Base-by-base conservation (phyloP, 2,113 vertebrate genomes). In the Lampris megalopsis region DNA sequence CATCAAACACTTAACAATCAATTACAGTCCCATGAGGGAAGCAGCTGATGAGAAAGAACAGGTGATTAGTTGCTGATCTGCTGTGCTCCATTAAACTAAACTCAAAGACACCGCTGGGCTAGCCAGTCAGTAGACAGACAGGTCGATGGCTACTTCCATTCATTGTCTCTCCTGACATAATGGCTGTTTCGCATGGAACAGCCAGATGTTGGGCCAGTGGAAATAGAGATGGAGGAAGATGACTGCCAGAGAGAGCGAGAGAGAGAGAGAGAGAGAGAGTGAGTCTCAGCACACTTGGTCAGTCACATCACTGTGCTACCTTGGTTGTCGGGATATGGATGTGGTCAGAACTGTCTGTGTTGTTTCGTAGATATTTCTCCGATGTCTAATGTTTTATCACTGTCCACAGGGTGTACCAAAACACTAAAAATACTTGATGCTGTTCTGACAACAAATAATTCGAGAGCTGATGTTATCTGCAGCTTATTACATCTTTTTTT, bases 1-100 rank as follows among this genome's bases (percentile, higher is more conserved):
- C 78, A 85, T 92, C 88, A 92, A 86, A 91, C 88, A 86, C 80
- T 91, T 91, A 91, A 87, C 82, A 92, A 92, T 91, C 88, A 91
- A 89, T 92, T 87, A 84, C 73, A 24, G 80, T 88, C 90, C 86
- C 77, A 10, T 9, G 88, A 70, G 87, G 76, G 73, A 77, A 72
- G 78, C 58, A 7, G 76, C 86, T 90, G 89, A 90, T 92, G 92
- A 90, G 86, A 82, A 85, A 86, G 83, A 89, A 70, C 88, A 87
- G 89, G 89, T 89, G 90, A 93, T 92, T 90, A 91, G 91, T 91
- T 86, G 86, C 80, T 49, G 80, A 84, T 83, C 82, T 76, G 88
- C 81, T 89, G 85, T 81, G 90, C 85, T 92, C 87, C 91, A 93
- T 91, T 92, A 93, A 86, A 85, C 86, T 81, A 86, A 89, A 91